phyloP scores from a whole-genome alignment of 2,888 invertebrate species.

The Zaprionus lineosus region DNA sequence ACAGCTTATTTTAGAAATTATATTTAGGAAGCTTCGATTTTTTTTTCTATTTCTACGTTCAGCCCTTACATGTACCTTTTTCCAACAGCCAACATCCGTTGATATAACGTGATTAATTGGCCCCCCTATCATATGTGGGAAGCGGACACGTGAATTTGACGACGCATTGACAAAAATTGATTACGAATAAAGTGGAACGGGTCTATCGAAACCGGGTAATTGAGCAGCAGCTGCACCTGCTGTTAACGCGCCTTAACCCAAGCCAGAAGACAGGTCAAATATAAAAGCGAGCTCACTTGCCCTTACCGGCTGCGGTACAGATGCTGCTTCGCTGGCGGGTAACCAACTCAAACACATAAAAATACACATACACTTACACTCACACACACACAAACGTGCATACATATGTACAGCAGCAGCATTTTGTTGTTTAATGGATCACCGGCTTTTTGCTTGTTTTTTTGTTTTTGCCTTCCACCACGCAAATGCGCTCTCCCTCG shows the following conservation, averaged over 20 bases:
- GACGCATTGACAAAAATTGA: conserved; percentile 44
- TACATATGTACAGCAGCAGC: conserved; percentile 19
- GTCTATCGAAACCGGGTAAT: not conserved
- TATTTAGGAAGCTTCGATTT: conserved; percentile 19
- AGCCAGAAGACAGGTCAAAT: conserved; percentile 55
- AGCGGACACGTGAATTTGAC: conserved; percentile 48
- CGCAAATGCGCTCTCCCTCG: conserved; percentile 52
- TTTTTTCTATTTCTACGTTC: not conserved
- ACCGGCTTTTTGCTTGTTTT: conserved; percentile 72
- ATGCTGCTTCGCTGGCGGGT: conserved; percentile 71
- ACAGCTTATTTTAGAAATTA: conserved; percentile 59
- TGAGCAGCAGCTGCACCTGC: conserved; percentile 48
- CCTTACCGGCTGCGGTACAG: conserved; percentile 63
- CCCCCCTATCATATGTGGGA: conserved; percentile 24
- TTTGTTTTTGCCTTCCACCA: conserved; percentile 60
- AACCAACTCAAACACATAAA: conserved; percentile 24
- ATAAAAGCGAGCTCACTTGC: conserved; percentile 64
- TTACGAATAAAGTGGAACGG: conserved; percentile 23
- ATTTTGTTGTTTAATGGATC: conserved; percentile 65
- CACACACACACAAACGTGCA: conserved; percentile 13
- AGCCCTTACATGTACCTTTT: conserved; percentile 1
- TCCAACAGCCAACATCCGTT: conserved; percentile 39
- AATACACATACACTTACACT: not conserved
- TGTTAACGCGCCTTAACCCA: conserved; percentile 43
- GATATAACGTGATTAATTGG: conserved; percentile 55